Evolutionary conservation across 2,888 invertebrate species (phyloP), one percentile per base, ranked within the genome.

Genomic region (Dyspetes luteomarginatus): DNA sequence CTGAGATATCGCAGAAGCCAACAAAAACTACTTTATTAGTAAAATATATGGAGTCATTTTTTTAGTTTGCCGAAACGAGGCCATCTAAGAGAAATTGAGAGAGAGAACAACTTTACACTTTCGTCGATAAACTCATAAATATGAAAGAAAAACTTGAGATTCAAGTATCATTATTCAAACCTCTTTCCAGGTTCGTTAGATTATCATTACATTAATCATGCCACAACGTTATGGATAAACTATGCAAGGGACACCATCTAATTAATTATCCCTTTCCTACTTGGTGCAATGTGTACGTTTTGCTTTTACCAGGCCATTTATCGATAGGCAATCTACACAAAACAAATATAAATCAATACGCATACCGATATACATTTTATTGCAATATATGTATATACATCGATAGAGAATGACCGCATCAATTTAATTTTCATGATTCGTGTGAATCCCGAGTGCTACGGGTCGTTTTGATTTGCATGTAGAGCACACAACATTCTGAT

Each of bases 1-100:
- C 7, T 52, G 82, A 83, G 80, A 78, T 80, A 82, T 75, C 75
- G 74, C 82, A 83, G 83, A 83, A 77, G 72, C 30, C n/a, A 50
- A n/a, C 22, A 12, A 48, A 48, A 43, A 55, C 36, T 55, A 48
- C 58, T 72, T 75, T 73, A 56, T 56, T 55, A 52, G 45, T 52
- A 74, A 45, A 67, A 64, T 68, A 68, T 15, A 45, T 15, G 45
- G 45, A n/a, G n/a, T 45, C 45, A 5, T n/a, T 5, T 45, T 45
- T 45, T 15, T 15, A 2, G 15, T 36, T 12, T 45, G 45, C 5
- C n/a, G 45, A 4, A 15, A 15, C 1, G 45, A 36, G 36, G 12
- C 5, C 1, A 36, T 36, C 12, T 36, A 36, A 36, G 19, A 45
- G 45, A 45, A 15, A 4, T 1, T 45, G 45, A 15, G 7, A 17